A percentile compares a stretch with the other conserved stretches of the same genome.
Evolutionary conservation across 2,888 invertebrate genomes (phyloP).

Genomic region (Drosophila gaucha): DNA sequence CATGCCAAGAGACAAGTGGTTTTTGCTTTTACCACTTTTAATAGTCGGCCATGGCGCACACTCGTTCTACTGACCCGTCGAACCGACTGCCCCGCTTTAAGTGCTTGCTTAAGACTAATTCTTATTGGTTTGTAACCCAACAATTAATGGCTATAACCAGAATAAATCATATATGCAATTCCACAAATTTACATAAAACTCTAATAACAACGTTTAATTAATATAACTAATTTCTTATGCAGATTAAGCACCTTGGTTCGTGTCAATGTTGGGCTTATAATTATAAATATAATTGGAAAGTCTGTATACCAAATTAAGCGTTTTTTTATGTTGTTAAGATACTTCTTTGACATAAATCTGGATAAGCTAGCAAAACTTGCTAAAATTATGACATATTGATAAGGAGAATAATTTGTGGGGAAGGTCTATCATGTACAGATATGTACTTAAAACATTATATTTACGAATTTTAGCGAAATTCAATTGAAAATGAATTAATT

Average conservation of each 20-base stretch:
- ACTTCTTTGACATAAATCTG: neutral
- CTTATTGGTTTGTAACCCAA: conserved; percentile 12
- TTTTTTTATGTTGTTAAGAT: neutral
- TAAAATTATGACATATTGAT: too few relatives aligned
- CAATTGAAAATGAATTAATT: too few relatives aligned
- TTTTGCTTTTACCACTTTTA: conserved; percentile 60
- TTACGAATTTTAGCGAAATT: too few relatives aligned
- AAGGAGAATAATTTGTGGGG: neutral
- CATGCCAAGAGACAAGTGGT: conserved; percentile 64
- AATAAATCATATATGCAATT: conserved; percentile 26
- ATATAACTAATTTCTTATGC: conserved; percentile 16
- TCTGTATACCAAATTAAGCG: neutral
- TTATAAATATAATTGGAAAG: too few relatives aligned
- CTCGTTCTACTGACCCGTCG: conserved; percentile 58
- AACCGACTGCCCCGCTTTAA: conserved; percentile 9
- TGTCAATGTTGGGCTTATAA: too few relatives aligned
- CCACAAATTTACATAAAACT: conserved; percentile 27
- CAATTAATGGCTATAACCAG: conserved; percentile 28
- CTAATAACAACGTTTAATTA: conserved; percentile 8
- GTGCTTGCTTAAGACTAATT: conserved; percentile 19
- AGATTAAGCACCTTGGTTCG: too few relatives aligned
- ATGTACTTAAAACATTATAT: too few relatives aligned
- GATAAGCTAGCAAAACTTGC: neutral
- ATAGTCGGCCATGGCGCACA: conserved; percentile 43
- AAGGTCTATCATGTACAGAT: too few relatives aligned